Evolutionary conservation across 2,797 vertebrate genomes (phyloP), one percentile per base, ranked within the genome.

Genomic region (Lutjanus campechanus): DNA sequence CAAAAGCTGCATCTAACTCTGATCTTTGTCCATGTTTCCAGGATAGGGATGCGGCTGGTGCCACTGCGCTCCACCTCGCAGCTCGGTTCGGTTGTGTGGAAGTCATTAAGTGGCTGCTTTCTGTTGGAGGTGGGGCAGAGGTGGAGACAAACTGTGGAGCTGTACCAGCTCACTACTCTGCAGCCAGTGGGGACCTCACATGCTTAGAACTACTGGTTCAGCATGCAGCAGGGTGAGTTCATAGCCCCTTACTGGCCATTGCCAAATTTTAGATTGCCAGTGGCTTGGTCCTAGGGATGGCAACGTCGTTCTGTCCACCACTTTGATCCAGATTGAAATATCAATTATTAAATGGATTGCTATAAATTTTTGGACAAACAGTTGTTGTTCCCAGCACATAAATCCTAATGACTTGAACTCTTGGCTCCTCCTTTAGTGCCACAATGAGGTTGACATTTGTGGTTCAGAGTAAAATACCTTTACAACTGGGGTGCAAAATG

Each of bases 131-230:
- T 0, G 56, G 19, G 0, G 92, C 95, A 4, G 87, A 89, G 1
- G 90, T 88, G 76, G 92, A 95, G 91, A 97, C 96, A 0, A 86
- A 89, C 79, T 96, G 96, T 49, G 96, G 96, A 47, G 97, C 96
- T 1, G 77, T 96, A 74, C 95, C 97, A 0, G 95, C 96, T 69
- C 97, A 97, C 92, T 97, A 97, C 0, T 95, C 96, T 0, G 96
- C 96, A 0, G 95, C 95, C 72, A 96, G 93, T 3, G 97, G 97
- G 4, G 94, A 96, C 82, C 95, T 97, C 20, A 91, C 91, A 73
- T 96, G 96, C 83, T 89, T 97, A 70, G 95, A 96, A 77, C 93
- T 96, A 9, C 95, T 97, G 51, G 22, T 95, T 1, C 87, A 86
- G 0, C 93, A 94, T 17, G 89, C 94, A 17, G 83, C 93, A 12